A percentile compares a stretch with the other conserved stretches of the same genome.
Conservation (phyloP, 1,140 invertebrate genomes). For the Drosophila busckii region DNA sequence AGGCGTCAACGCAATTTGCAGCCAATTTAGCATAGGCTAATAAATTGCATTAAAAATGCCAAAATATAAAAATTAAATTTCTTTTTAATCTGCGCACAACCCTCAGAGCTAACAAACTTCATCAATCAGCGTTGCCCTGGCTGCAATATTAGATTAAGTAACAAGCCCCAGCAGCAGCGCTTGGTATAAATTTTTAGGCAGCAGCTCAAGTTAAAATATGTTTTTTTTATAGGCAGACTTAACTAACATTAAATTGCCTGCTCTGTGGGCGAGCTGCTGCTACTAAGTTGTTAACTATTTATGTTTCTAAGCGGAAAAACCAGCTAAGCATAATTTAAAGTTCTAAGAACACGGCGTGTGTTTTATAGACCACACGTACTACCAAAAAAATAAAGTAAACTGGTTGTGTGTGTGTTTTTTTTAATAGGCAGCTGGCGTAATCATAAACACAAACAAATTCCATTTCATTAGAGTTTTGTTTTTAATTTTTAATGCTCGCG, state of each 20-base stretch:
- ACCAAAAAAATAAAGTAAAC: slow-evolving; percentile 44
- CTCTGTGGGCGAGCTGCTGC: too few species aligned
- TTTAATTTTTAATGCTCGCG: slow-evolving; percentile 34
- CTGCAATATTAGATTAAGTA: too few species aligned
- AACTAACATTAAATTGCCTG: too few species aligned
- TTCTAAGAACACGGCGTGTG: slow-evolving; percentile 61
- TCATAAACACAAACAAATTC: slow-evolving; percentile 44
- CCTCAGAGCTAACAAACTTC: neutral
- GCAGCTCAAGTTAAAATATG: too few species aligned
- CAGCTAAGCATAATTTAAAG: slow-evolving; percentile 9
- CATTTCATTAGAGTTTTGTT: slow-evolving; percentile 56
- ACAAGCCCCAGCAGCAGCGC: too few species aligned
- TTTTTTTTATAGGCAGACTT: too few species aligned
- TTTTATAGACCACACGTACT: slow-evolving; percentile 56
- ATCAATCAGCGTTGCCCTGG: too few species aligned
- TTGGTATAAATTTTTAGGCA: too few species aligned
- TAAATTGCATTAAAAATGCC: slow-evolving; percentile 72
- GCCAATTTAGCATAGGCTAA: slow-evolving; percentile 64
- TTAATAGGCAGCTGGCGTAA: slow-evolving; percentile 61
- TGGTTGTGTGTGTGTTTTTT: slow-evolving; percentile 54
- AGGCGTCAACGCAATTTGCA: slow-evolving; percentile 60
- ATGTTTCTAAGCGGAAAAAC: slow-evolving; percentile 20
- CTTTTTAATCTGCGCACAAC: slow-evolving; percentile 27
- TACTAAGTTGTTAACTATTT: too few species aligned
- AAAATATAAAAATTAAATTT: slow-evolving; percentile 57